Evolutionary conservation across 2,888 invertebrate species (phyloP), one percentile per base, ranked within the genome.

Genomic region (Aleiodes alternator): DNA sequence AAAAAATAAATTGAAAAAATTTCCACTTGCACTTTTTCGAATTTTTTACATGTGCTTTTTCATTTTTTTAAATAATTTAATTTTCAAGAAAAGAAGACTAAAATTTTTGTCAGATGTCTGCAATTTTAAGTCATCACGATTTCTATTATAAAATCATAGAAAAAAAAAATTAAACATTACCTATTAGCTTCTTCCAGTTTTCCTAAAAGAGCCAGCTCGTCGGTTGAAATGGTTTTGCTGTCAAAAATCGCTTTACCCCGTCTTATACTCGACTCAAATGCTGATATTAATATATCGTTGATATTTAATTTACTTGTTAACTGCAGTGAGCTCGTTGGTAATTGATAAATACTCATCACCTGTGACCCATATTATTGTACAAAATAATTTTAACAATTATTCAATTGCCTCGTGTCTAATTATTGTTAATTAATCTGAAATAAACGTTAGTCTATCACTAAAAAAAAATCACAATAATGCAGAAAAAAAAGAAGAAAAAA

Each of bases 111-210:
- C 23, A 23, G 23, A 23, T 23, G 23, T 23, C 23, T 23, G 23
- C 23, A 1, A 23, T 23, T 23, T 23, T 23, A 23, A 23, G 23
- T 23, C 1, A 23, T 23, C 2, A 23, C 1, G 23, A 23, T 23
- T 23, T 2, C 23, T 23, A 23, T 23, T 23, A 23, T 23, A 23
- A 23, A 23, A 23, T 23, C 23, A 23, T 23, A 23, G 2, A 23
- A 57, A 23, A 55, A 72, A 55, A 51, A 69, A 9, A 57, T 64
- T 57, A 34, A 43, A 76, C 83, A 43, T 85, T 84, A 93, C 93
- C 93, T 91, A 91, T 98, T 98, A 87, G 96, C 97, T 89, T 97
- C 97, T 93, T 98, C 98, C 92, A 98, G 94, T 90, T 97, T 97
- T 91, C 96, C 97, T 88, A 98, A 93, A 84, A 98, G 93, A 91